These are phyloP conservation scores for Delphinus delphis DNA, from an alignment of 2,113 vertebrate genomes.

Conservation along the genomic window DNA sequence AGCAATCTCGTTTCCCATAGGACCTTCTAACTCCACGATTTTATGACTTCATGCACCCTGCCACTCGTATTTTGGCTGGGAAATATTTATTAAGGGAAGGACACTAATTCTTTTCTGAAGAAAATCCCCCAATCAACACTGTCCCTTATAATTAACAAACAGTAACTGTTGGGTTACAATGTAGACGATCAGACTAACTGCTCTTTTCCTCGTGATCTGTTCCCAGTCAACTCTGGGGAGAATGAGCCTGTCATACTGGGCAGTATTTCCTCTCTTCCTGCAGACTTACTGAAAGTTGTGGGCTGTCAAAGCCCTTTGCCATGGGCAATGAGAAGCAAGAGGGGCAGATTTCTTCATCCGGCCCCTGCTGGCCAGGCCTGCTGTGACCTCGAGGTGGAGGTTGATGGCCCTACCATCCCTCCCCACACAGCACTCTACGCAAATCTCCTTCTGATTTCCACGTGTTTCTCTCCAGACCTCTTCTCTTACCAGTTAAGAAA, in stretches of 20 bases:
- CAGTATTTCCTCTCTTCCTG: background rate
- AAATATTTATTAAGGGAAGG: background rate
- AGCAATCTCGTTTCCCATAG: background rate
- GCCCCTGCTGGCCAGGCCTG: background rate
- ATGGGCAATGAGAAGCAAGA: background rate
- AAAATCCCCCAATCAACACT: background rate
- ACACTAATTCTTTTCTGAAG: background rate
- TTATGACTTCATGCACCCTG: background rate
- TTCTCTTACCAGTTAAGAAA: background rate
- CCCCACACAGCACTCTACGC: background rate
- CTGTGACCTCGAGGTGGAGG: background rate
- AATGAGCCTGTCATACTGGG: background rate
- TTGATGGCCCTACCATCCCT: rapidly evolving
- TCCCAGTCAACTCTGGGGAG: background rate
- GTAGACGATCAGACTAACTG: background rate
- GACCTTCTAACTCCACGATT: background rate
- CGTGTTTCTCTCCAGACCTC: background rate
- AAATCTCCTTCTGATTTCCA: background rate
- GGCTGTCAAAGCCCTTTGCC: background rate
- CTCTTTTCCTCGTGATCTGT: background rate
- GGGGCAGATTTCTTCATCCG: background rate
- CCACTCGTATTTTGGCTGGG: background rate
- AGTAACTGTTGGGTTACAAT: background rate
- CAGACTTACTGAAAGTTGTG: background rate
- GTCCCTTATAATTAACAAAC: background rate